Conservation (phyloP, 2,113 vertebrate species). For the Pluvianellus socialis region DNA sequence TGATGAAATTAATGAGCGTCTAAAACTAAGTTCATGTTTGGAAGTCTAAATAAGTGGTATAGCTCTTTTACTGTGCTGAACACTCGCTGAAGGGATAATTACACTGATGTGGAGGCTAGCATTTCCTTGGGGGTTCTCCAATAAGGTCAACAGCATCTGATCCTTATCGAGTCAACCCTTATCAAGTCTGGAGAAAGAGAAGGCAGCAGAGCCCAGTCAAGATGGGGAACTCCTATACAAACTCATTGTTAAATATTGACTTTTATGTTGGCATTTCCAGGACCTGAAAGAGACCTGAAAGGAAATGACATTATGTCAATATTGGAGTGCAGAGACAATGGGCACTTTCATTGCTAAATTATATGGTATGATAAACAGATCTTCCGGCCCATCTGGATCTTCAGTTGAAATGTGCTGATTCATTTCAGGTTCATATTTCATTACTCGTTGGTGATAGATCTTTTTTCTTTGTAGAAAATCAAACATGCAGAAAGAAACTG, state of each 20-base stretch:
- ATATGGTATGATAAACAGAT: background rate
- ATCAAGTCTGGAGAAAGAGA: background rate
- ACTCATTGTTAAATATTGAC: background rate
- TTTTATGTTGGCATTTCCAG: background rate
- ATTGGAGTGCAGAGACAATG: background rate
- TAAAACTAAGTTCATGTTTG: background rate
- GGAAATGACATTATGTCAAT: conserved; percentile 1
- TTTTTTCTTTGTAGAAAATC: background rate
- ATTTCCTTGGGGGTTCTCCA: background rate
- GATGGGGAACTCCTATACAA: background rate
- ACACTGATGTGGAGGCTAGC: too few relatives aligned
- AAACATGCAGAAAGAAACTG: background rate
- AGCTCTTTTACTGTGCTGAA: background rate
- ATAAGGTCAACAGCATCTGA: background rate
- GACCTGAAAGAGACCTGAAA: background rate
- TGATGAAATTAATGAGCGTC: fast-evolving
- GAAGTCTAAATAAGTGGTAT: background rate
- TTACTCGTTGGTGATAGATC: background rate
- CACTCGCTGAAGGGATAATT: background rate
- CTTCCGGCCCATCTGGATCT: conserved; percentile 9
- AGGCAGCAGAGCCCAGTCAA: background rate
- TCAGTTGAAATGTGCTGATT: background rate
- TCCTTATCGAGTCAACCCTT: background rate
- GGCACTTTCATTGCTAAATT: background rate
- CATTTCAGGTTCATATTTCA: conserved; percentile 5